A percentile compares a stretch with the other conserved stretches of the same genome.
Evolutionary conservation across 2,113 vertebrate genomes (phyloP).

Genomic region (Mugil cephalus): DNA sequence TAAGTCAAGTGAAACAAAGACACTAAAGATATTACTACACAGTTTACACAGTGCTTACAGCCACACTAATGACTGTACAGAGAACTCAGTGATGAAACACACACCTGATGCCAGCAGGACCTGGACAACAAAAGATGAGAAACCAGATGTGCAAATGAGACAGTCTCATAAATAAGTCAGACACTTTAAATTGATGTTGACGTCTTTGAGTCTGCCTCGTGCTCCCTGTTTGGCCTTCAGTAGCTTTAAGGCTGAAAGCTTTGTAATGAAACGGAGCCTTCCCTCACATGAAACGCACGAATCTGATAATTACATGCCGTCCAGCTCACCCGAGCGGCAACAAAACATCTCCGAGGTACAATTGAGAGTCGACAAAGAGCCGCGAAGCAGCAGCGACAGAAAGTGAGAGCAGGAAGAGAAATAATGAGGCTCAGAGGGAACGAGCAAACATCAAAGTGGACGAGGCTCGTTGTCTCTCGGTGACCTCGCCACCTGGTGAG

Average conservation of each 20-base stretch:
- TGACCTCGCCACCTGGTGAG: not conserved
- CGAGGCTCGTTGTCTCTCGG: not conserved
- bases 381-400: not conserved
- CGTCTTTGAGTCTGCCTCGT: too few species aligned
- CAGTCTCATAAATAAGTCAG: too few species aligned
- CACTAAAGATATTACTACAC: too few species aligned
- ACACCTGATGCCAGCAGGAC: too few species aligned
- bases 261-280: not conserved
- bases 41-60: too few species aligned
- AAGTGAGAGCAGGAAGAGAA: not conserved
- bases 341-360: not conserved
- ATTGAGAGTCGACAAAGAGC: not conserved
- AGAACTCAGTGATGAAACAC: too few species aligned
- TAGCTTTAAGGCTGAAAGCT: not conserved
- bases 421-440: constrained; percentile 45
- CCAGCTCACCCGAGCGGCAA: not conserved
- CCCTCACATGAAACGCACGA: not conserved
- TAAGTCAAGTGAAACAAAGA: too few species aligned
- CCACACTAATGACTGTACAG: too few species aligned
- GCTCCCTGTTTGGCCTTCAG: too few species aligned
- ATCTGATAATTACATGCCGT: not conserved
- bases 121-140: too few species aligned
- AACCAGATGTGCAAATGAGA: too few species aligned
- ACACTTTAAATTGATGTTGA: too few species aligned
- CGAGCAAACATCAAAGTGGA: constrained; percentile 3